Evolutionary conservation across 2,113 vertebrate species (phyloP), one percentile per base, ranked within the genome.

Genomic region (Crotalus helleri): DNA sequence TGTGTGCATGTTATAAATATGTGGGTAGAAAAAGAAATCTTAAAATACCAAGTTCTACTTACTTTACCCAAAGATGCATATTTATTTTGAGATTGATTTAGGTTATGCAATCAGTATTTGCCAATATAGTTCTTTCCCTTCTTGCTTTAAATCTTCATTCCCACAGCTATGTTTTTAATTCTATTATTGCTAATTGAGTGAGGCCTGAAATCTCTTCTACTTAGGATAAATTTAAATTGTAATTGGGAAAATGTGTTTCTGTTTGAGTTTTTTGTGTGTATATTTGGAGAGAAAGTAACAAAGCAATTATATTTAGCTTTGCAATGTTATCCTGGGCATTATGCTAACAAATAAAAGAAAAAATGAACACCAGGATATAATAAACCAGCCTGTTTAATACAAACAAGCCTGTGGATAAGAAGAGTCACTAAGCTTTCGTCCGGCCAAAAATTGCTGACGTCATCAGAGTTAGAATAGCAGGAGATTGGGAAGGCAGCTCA

Each of bases 111-210:
- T 97, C 98, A 98, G 97, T 98, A 97, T 98, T 98, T 98, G 98
- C 97, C 97, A 98, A 98, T 97, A 98, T 95, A 97, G 98, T 98
- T 97, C 89, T 49, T 90, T 33, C 54, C 93, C 97, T 97, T 81
- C 15, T n/a, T 74, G 69, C 96, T 98, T 98, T 98, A 98, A 99
- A 98, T 97, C 97, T 98, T 97, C 96, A 97, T 89, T 98, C 98
- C 97, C 98, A 98, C 98, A 98, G 98, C 97, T 98, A 97, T 98
- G 95, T 97, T 97, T 92, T 97, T 99, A 99, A 99, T 99, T 98
- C 98, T 98, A 98, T 99, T 99, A 99, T 97, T 97, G 95, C 97
- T 98, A 99, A 99, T 98, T 98, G 98, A 99, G 98, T 98, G 98
- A 98, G 98, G 97, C 98, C 96, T 97, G 97, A 96, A 98, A 97